Conservation (phyloP, 2,113 vertebrate species). For the Neotoma lepida region DNA sequence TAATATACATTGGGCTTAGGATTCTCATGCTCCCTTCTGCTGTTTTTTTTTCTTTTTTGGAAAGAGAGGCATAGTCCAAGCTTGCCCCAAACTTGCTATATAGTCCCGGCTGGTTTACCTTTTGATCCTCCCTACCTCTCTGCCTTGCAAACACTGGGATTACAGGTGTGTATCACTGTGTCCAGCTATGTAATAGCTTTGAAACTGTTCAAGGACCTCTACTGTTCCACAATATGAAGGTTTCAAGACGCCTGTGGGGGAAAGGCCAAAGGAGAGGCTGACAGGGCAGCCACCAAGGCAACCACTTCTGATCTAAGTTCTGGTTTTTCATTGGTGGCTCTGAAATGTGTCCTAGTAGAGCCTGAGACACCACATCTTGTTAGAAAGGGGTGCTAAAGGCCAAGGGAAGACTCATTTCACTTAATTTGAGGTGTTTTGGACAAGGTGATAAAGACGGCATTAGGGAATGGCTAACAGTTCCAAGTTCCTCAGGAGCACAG, state of each 20-base stretch:
- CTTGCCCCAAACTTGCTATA: background rate
- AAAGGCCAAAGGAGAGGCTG: too few relatives aligned
- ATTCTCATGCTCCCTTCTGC: background rate
- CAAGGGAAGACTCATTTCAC: background rate
- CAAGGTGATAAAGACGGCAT: background rate
- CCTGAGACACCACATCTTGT: constrained; percentile 4
- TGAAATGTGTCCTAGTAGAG: background rate
- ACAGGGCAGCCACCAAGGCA: background rate
- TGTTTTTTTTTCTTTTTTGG: background rate
- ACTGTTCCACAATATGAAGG: background rate
- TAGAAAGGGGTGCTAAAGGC: background rate
- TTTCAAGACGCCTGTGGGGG: background rate
- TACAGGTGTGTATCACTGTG: background rate
- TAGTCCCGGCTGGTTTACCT: background rate
- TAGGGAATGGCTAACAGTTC: background rate
- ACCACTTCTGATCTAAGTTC: background rate
- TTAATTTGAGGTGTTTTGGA: background rate
- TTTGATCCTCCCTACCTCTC: background rate
- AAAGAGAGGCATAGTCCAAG: background rate
- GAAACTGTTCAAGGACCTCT: constrained; percentile 5
- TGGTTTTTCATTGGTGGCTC: constrained; percentile 26
- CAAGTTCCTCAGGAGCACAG: background rate
- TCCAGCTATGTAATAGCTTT: background rate
- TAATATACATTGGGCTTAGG: background rate
- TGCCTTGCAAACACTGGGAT: background rate